Base-by-base conservation (phyloP, 2,113 vertebrate genomes). In the Perognathus longimembris region DNA sequence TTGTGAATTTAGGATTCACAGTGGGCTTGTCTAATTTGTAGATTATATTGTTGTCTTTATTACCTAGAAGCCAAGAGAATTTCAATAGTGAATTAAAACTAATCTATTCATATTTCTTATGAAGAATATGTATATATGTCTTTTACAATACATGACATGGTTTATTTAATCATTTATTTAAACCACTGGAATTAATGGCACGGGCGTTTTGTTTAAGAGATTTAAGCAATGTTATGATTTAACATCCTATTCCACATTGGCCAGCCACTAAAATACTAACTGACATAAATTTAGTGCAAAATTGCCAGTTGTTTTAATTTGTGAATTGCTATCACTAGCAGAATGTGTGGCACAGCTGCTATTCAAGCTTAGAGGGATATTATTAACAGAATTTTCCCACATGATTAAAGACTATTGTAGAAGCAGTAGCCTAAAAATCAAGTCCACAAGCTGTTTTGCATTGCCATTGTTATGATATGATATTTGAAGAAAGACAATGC, bases 291-390 rank as follows among this genome's bases (percentile, higher is more conserved):
- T 81, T 63, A 88, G 78, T 93, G 42, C 42, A 90, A 81, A 94
- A 93, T 91, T 93, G 89, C 70, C 30, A 28, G 78, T 93, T 95
- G 91, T 94, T 96, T 96, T 96, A 95, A 95, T 95, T 95, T 95
- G 88, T 91, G 85, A 95, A 95, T 79, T 79, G n/a, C 82, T 79
- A 71, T 24, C 57, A 78, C 69, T 78, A 84, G 80, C 84, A 85
- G 94, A 94, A 87, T 63, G 18, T 71, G 59, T 78, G 61, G 40
- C 77, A 92, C 84, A 95, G 93, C 87, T 92, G 95, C 94, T 91
- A 87, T 70, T 94, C 89, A 95, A 67, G 88, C 91, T 95, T 94
- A 93, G 85, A 74, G 94, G 89, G 89, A 89, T 80, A 85, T 89
- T 94, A 86, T 95, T 77, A 86, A 81, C 89, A 92, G 82, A 67